These are phyloP conservation scores for crab-eating macaque (Macaca fascicularis) DNA, from an alignment of 2,113 vertebrate genomes.

Conservation along the genomic window DNA sequence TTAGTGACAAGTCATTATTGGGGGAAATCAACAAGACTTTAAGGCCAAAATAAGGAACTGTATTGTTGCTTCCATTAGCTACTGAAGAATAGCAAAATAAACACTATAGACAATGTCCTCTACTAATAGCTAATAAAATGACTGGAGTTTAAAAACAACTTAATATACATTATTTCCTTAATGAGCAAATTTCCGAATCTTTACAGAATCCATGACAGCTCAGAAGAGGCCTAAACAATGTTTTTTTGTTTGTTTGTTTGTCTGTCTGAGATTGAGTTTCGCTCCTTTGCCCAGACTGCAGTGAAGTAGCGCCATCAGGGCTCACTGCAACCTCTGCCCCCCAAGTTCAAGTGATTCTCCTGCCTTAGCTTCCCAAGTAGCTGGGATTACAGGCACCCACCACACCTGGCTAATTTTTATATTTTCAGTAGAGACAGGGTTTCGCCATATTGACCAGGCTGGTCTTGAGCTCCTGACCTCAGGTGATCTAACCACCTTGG, in stretches of 20 bases:
- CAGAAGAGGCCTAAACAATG: not conserved
- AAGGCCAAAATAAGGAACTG: constrained; percentile 8
- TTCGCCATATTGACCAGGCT: too few relatives aligned
- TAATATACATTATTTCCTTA: constrained; percentile 16
- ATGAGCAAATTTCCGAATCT: constrained; percentile 39
- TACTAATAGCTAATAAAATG: constrained; percentile 34
- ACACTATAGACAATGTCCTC: constrained; percentile 14
- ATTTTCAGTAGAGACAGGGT: too few relatives aligned
- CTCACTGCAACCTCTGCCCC: too few relatives aligned
- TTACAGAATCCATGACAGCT: not conserved
- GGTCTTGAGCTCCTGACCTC: too few relatives aligned
- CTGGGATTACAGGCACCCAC: too few relatives aligned
- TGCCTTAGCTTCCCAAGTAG: too few relatives aligned
- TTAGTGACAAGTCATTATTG: not conserved
- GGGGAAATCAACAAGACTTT: not conserved
- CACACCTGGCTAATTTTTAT: too few relatives aligned
- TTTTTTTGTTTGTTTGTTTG: too few relatives aligned
- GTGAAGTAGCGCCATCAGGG: too few relatives aligned
- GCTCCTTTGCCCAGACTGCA: not conserved
- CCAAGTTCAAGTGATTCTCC: too few relatives aligned
- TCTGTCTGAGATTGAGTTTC: not conserved
- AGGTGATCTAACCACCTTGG: too few relatives aligned
- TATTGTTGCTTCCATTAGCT: constrained; percentile 5
- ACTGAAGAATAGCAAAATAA: constrained; percentile 40
- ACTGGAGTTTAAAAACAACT: not conserved